Evolutionary conservation across 2,113 vertebrate species (phyloP), one percentile per base, ranked within the genome.

Genomic region (Elephas maximus): DNA sequence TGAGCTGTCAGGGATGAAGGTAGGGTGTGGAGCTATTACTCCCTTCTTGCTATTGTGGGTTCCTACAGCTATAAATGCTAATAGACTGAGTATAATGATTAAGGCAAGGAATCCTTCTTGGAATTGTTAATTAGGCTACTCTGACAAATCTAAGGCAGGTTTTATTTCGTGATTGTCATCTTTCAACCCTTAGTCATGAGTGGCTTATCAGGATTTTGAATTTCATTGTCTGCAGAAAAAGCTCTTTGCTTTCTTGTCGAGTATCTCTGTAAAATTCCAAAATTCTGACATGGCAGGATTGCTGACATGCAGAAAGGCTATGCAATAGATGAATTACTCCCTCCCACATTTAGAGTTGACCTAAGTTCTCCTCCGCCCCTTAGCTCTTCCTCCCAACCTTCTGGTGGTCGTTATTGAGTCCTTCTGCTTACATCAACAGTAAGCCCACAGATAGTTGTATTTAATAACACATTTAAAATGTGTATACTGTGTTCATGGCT

Each of bases 221-320:
- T 95, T 91, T 94, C 30, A 48, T 93, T 45, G 57, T 86, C 67
- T 96, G 37, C 33, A 93, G 37, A 80, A 62, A 91, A 86, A 80
- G 78, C 57, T 18, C 65, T 33, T 90, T 23, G 60, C 67, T 77
- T 79, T 88, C 62, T 94, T 92, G 81, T 87, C 11, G 14, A 74
- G 48, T 63, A 51, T 44, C 60, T 82, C 65, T 91, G 74, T 57
- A 79, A 88, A 96, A 57, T 86, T 57, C 95, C 65, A 94, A 73
- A 85, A 79, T 96, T 45, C 82, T 62, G 71, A 41, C 28, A 8
- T 85, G 28, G 48, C 89, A 76, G 57, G 20, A 62, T 74, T 74
- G 24, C 78, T 95, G 82, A 74, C 78, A 63, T 28, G 30, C 73
- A 73, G 23, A 95, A 71, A n/a, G 53, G 3, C 53, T 91, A 2